Base-by-base conservation (phyloP, 2,888 invertebrate genomes). In the Ectemnius lituratus region DNA sequence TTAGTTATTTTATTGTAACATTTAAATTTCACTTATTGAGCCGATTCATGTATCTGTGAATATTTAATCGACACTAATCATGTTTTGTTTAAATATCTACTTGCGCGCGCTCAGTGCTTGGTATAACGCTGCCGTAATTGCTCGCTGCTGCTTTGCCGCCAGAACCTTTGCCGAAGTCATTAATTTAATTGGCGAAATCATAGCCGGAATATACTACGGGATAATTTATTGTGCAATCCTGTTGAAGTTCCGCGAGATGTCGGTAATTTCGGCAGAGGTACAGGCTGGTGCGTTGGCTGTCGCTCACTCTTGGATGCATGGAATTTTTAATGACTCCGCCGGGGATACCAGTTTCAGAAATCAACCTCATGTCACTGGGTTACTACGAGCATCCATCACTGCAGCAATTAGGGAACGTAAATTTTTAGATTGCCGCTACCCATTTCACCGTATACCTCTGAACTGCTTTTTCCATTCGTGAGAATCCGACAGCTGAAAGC, bases 241-340 rank as follows among this genome's bases (percentile, higher is more conserved):
- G 23, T 23, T 23, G 52, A 52, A 62, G 64, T 70, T 71, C 67
- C 70, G 46, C 68, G 70, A 67, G 73, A 52, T 52, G n/a, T 1
- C 13, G 52, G 5, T 75, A 81, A 83, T 82, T 83, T 70, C 69
- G 73, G 65, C 49, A 45, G 68, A 71, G 62, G 57, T 70, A 58
- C 63, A 61, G 73, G 71, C 70, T 23, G 23, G 67, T 66, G 59
- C 62, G 59, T 60, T 74, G 69, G 68, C 62, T 68, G 62, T 45
- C 73, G 68, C 76, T 78, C 82, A 79, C 84, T 84, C 84, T 77
- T 71, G 76, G 82, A 84, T 84, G 85, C 85, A 84, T 84, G 83
- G 84, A 84, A 84, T 85, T 85, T 84, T 85, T 84, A 84, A 84
- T 85, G 76, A 81, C 56, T 67, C 74, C 75, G 70, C 23, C 70